Conservation (phyloP, 2,888 invertebrate species). For the Gastrophysa polygoni region DNA sequence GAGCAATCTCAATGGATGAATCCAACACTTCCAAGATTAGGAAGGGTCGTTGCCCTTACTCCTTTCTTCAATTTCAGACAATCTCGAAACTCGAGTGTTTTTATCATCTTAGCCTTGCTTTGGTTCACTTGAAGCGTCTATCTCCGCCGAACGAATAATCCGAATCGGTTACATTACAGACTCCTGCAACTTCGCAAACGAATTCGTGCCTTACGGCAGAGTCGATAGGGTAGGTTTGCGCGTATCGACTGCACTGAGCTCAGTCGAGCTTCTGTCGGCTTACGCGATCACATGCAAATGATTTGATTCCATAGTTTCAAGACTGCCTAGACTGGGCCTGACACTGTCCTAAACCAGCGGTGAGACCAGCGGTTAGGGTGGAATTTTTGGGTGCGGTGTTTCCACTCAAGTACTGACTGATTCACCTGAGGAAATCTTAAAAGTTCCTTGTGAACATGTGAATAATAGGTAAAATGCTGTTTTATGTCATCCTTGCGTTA, state of each 20-base stretch:
- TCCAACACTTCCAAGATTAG: conserved; percentile 50
- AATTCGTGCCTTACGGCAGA: not conserved
- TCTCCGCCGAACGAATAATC: conserved; percentile 3
- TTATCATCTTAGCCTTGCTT: conserved; percentile 27
- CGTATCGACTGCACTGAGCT: not conserved
- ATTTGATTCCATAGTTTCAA: too few relatives aligned
- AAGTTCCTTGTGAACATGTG: conserved; percentile 37
- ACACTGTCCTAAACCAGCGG: not conserved
- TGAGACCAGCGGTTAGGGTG: conserved; percentile 41
- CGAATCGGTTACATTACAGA: not conserved
- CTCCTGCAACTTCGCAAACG: not conserved
- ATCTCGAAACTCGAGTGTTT: conserved; percentile 34
- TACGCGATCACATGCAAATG: conserved; percentile 41
- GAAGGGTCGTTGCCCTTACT: conserved; percentile 50
- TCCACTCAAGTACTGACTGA: conserved; percentile 35
- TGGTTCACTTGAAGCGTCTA: conserved; percentile 12
- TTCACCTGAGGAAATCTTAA: conserved; percentile 40
- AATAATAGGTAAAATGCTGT: too few relatives aligned
- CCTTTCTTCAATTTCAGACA: conserved; percentile 41
- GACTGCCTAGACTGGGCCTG: conserved; percentile 1
- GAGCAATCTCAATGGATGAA: conserved; percentile 39
- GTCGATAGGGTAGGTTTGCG: not conserved
- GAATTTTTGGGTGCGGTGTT: conserved; percentile 44
- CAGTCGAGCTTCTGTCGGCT: conserved; percentile 14
- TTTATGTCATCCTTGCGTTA: too few relatives aligned